Evolutionary conservation across 2,797 vertebrate genomes (phyloP).

Genomic region (Coregonus sp.): DNA sequence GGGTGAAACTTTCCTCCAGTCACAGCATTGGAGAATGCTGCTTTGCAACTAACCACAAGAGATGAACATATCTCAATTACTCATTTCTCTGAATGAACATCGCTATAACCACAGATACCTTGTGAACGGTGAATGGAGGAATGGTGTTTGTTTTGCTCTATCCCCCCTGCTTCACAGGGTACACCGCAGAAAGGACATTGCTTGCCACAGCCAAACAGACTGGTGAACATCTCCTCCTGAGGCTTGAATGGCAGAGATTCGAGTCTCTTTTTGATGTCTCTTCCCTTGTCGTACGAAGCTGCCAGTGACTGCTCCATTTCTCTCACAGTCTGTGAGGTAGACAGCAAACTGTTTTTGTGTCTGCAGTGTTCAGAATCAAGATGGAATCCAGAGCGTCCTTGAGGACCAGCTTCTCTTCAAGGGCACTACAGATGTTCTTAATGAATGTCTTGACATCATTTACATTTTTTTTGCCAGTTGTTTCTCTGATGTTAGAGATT

Average conservation of each 20-base stretch:
- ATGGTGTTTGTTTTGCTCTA: too few relatives aligned
- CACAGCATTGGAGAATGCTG: too few relatives aligned
- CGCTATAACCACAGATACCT: too few relatives aligned
- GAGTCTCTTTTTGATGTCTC: constrained; percentile 24
- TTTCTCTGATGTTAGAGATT: constrained; percentile 5
- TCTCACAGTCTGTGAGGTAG: constrained; percentile 29
- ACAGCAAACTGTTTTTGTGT: constrained; percentile 7
- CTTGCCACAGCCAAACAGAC: constrained; percentile 54
- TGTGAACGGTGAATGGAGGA: too few relatives aligned
- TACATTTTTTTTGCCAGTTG: constrained; percentile 1
- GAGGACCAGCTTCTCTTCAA: constrained; percentile 26
- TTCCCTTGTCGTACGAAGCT: neutral
- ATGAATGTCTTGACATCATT: neutral
- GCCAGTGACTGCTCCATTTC: neutral
- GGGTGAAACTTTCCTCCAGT: too few relatives aligned
- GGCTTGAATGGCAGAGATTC: constrained; percentile 18
- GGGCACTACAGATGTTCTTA: constrained; percentile 23
- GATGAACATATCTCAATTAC: too few relatives aligned
- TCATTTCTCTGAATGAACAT: too few relatives aligned
- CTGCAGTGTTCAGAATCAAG: constrained; percentile 18
- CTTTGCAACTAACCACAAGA: too few relatives aligned
- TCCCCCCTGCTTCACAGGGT: constrained; percentile 59
- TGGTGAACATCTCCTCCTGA: constrained; percentile 46
- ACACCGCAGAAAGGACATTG: constrained; percentile 66
- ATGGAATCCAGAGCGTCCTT: constrained; percentile 11